phyloP scores from a whole-genome alignment of 2,113 vertebrate genomes.

The Petrocephalus microphthalmus region DNA sequence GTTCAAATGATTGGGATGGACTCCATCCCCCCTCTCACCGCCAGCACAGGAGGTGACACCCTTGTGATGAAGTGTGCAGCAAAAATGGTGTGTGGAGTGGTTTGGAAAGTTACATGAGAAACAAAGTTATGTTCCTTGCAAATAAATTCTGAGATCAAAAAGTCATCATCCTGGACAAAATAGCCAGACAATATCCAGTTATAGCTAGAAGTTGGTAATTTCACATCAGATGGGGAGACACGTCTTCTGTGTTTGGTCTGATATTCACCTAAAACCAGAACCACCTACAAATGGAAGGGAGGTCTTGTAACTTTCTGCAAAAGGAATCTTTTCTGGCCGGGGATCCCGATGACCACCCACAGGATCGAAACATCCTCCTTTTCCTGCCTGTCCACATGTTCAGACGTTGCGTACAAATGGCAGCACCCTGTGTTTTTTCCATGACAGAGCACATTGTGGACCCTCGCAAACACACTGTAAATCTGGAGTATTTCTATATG shows the following conservation, averaged over 20 bases:
- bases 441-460: background rate
- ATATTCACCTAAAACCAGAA: background rate
- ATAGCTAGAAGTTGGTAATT: background rate
- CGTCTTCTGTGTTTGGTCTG: background rate
- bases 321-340: background rate
- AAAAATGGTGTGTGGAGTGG: background rate
- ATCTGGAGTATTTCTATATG: background rate
- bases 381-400: background rate
- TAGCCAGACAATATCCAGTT: background rate
- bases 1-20: background rate
- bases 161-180: background rate
- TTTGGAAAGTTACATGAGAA: background rate
- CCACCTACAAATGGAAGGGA: background rate
- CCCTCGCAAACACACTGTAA: background rate
- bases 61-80: background rate
- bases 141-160: background rate
- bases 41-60: too few species aligned
- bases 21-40: background rate
- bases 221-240: background rate
- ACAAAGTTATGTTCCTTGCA: background rate
- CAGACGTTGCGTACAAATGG: background rate
- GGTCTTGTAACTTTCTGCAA: background rate
- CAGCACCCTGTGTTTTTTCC: background rate
- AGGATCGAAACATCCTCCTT: background rate
- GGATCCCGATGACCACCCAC: background rate